Percentiles rank a stretch among this genome's conserved stretches.
These are phyloP conservation scores for Dicerorhinus sumatrensis DNA, from an alignment of 2,113 vertebrate species.

Conservation along the genomic window DNA sequence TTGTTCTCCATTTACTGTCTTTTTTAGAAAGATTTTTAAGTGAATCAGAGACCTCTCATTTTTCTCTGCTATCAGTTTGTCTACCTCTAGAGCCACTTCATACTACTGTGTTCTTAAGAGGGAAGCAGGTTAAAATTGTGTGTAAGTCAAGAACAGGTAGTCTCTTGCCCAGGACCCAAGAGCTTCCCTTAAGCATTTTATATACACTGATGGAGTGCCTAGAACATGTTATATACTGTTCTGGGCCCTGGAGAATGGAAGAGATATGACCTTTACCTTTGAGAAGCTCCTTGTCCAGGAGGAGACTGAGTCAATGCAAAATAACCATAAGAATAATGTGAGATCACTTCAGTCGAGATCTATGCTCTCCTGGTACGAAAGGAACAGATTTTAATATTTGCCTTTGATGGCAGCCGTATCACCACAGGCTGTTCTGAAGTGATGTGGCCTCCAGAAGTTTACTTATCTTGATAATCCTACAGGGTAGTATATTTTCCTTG, in stretches of 20 bases:
- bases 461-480: background rate
- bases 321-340: background rate
- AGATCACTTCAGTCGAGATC: background rate
- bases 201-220: background rate
- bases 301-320: background rate
- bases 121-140: background rate
- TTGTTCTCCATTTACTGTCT: background rate
- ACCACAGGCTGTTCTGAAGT: background rate
- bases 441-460: background rate
- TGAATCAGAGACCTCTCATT: background rate
- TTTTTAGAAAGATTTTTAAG: background rate
- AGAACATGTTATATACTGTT: background rate
- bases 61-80: background rate
- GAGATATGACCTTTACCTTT: background rate
- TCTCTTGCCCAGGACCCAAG: background rate
- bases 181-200: background rate
- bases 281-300: background rate
- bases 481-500: background rate
- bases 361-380: background rate
- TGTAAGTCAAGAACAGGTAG: background rate
- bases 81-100: background rate
- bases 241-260: background rate
- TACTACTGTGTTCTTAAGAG: background rate
- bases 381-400: slow-evolving; percentile 13
- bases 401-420: background rate